Conservation (phyloP, 2,888 invertebrate species). For the Adelognathus sp. region DNA sequence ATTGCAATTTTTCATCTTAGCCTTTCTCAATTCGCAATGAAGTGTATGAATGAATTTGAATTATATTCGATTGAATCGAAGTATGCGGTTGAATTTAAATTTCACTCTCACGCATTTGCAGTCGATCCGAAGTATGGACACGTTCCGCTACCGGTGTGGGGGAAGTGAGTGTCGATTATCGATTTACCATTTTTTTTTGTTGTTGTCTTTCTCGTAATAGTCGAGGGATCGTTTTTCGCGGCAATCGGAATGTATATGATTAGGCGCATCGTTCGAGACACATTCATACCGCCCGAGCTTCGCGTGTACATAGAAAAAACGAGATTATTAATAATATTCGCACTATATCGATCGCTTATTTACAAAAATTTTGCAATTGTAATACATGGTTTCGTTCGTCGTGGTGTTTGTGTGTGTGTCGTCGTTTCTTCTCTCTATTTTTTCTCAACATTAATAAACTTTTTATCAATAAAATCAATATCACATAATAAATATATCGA, state of each 20-base stretch:
- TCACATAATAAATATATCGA: conserved; percentile 53
- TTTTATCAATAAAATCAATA: conserved; percentile 61
- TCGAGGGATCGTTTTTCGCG: conserved; percentile 10
- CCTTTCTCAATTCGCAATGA: no score
- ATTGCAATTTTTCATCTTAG: no score
- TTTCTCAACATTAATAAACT: conserved; percentile 59
- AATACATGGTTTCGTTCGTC: not conserved
- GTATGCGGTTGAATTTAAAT: no score
- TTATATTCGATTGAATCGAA: no score
- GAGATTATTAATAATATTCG: conserved; percentile 16
- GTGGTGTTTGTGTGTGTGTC: not conserved
- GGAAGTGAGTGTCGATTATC: no score
- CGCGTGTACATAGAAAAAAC: conserved; percentile 38
- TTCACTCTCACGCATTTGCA: no score
- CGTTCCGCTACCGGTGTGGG: no score
- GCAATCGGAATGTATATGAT: conserved; percentile 35
- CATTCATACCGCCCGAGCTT: conserved; percentile 28
- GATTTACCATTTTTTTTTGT: conserved; percentile 20
- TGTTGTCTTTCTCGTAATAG: conserved; percentile 8
- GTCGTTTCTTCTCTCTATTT: not conserved
- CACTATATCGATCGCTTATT: conserved; percentile 42
- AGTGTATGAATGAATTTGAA: not conserved
- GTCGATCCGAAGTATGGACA: no score
- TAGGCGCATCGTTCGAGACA: conserved; percentile 37
- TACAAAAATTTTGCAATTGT: conserved; percentile 44